These are phyloP conservation scores for Drosophila grimshawi DNA, from an alignment of 1,140 invertebrate species.

Conservation along the genomic window DNA sequence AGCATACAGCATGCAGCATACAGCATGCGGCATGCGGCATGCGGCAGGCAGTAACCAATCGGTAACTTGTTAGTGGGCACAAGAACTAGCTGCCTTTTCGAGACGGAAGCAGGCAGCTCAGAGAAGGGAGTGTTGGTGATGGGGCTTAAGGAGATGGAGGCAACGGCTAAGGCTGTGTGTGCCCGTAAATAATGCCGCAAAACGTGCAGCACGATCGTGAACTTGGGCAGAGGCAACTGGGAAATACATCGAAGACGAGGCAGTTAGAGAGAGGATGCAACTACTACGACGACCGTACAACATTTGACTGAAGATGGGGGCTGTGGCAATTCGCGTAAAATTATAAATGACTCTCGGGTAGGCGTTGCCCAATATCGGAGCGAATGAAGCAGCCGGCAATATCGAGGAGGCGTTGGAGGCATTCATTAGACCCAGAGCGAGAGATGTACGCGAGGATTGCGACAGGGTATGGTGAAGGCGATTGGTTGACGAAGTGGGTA, in stretches of 20 bases:
- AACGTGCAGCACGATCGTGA: conserved; percentile 76
- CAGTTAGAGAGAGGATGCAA: conserved; percentile 38
- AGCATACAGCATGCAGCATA: not conserved
- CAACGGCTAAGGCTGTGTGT: conserved; percentile 11
- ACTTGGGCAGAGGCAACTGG: conserved; percentile 41
- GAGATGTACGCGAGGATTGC: conserved; percentile 6
- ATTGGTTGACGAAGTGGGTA: no score
- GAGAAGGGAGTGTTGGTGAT: not conserved
- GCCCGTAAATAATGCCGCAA: conserved; percentile 73
- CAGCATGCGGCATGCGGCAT: conserved; percentile 16
- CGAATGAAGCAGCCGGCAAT: conserved; percentile 55
- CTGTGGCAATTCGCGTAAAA: conserved; percentile 65
- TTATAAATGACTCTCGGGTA: conserved; percentile 73
- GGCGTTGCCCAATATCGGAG: conserved; percentile 74
- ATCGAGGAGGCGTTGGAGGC: conserved; percentile 65
- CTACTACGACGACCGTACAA: conserved; percentile 13
- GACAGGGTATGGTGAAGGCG: not conserved
- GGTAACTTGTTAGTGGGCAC: conserved; percentile 69
- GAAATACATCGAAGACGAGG: conserved; percentile 26
- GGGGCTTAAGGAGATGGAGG: not conserved
- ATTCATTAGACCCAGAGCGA: conserved; percentile 64
- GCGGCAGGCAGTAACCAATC: conserved; percentile 49
- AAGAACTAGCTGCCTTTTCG: conserved; percentile 14
- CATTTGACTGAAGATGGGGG: conserved; percentile 6
- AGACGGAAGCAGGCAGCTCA: conserved; percentile 11